Conservation (phyloP, 2,888 invertebrate species). For the Trissolcus japonicus region DNA sequence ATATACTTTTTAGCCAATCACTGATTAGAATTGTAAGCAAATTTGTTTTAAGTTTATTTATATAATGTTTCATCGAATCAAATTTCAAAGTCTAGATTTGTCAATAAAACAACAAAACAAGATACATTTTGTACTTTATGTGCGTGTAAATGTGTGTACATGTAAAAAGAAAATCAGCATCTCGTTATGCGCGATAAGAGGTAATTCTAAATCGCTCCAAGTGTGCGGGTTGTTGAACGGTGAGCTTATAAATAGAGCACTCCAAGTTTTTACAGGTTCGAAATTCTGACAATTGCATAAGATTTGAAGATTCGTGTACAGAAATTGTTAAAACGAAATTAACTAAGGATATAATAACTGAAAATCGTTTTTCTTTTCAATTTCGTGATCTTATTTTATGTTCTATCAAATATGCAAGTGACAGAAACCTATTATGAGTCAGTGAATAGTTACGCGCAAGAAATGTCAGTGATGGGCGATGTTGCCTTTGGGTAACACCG, state of each 20-base stretch:
- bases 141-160: constrained; percentile 47
- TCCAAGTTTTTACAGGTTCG: constrained; percentile 38
- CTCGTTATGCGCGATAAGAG: constrained; percentile 38
- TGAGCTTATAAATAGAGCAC: constrained; percentile 17
- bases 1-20: constrained; percentile 14
- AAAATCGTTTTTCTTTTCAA: background rate
- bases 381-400: background rate
- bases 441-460: constrained; percentile 20
- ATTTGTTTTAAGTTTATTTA: constrained; percentile 14
- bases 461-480: background rate
- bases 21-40: constrained; percentile 5
- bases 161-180: constrained; percentile 27
- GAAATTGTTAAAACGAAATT: constrained; percentile 14
- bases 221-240: constrained; percentile 27
- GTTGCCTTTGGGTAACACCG: constrained; percentile 5
- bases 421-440: constrained; percentile 7
- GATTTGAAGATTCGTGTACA: constrained; percentile 10
- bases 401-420: constrained; percentile 21
- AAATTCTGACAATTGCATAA: constrained; percentile 28
- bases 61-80: constrained; percentile 29
- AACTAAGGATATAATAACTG: background rate
- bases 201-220: constrained; percentile 49
- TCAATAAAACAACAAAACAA: constrained; percentile 17
- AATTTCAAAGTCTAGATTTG: constrained; percentile 26
- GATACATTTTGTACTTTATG: constrained; percentile 46